Conservation (phyloP, 1,140 invertebrate species). For the Megalonaias nervosa region DNA sequence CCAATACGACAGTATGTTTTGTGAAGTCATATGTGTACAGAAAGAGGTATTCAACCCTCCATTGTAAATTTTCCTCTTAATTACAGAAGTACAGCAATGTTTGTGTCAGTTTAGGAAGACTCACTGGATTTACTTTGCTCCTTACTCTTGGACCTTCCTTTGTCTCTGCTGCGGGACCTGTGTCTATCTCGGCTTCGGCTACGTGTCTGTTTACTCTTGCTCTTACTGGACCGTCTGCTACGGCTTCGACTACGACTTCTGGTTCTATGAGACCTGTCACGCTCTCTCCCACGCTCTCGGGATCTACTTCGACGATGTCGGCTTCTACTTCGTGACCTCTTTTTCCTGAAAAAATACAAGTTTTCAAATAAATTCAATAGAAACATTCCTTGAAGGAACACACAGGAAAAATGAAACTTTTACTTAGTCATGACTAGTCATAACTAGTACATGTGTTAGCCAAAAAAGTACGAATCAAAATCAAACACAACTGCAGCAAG, state of each 20-base stretch:
- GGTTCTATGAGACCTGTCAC: conserved; percentile 29
- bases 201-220: conserved; percentile 9
- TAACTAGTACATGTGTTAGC: no score
- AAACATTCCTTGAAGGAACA: no score
- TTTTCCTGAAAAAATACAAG: conserved; percentile 22
- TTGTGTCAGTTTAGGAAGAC: background rate
- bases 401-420: no score
- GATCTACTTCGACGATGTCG: conserved; percentile 40
- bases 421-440: no score
- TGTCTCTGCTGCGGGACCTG: conserved; percentile 38
- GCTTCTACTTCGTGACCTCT: conserved; percentile 38
- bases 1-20: no score
- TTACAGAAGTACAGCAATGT: no score
- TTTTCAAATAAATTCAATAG: background rate
- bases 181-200: conserved; percentile 4
- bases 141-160: conserved; percentile 4
- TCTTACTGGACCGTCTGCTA: conserved; percentile 29
- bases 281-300: conserved; percentile 31
- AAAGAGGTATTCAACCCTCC: no score
- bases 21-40: no score
- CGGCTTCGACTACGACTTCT: conserved; percentile 36
- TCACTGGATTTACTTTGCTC: conserved; percentile 26
- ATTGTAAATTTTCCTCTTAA: no score
- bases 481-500: no score
- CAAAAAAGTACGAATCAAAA: no score